These are phyloP conservation scores for Tigriopus japonicus DNA, from an alignment of 1,140 invertebrate genomes.

Conservation along the genomic window DNA sequence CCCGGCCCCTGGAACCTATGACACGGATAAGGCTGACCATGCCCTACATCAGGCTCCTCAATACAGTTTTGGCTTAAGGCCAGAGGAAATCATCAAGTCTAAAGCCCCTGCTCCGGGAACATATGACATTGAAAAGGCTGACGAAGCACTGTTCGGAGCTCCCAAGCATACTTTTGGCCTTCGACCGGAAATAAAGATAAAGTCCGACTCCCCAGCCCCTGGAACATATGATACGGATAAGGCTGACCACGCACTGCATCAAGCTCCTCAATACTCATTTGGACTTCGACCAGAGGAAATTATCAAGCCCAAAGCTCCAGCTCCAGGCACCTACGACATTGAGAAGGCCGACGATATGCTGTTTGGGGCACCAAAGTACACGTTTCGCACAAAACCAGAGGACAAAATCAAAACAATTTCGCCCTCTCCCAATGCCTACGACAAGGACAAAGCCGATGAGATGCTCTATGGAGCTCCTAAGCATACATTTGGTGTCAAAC, in stretches of 20 bases:
- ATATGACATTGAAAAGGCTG: not conserved
- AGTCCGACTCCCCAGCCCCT: constrained; percentile 8
- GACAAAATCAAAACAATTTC: not conserved
- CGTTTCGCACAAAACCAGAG: constrained; percentile 6
- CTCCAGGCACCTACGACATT: constrained; percentile 9
- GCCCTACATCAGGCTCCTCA: not conserved
- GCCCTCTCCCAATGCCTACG: constrained; percentile 4
- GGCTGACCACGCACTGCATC: not conserved
- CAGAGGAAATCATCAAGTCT: not conserved
- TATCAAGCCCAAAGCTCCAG: constrained; percentile 1
- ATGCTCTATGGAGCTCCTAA: not conserved
- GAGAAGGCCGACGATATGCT: not conserved
- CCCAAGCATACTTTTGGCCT: constrained; percentile 7
- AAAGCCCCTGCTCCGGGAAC: constrained; percentile 5
- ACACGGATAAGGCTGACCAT: not conserved
- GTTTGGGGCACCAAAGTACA: not conserved
- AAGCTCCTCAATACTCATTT: constrained; percentile 6
- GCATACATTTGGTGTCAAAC: constrained; percentile 9
- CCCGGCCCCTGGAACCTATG: constrained; percentile 13
- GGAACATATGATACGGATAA: constrained; percentile 12
- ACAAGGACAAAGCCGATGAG: constrained; percentile 3
- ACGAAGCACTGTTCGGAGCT: not conserved
- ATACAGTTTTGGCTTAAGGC: constrained; percentile 10
- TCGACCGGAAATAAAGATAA: constrained; percentile 6
- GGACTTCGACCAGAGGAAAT: constrained; percentile 11